Evolutionary conservation across 2,113 vertebrate genomes (phyloP), one percentile per base, ranked within the genome.

Genomic region (Platycercus adscitus): DNA sequence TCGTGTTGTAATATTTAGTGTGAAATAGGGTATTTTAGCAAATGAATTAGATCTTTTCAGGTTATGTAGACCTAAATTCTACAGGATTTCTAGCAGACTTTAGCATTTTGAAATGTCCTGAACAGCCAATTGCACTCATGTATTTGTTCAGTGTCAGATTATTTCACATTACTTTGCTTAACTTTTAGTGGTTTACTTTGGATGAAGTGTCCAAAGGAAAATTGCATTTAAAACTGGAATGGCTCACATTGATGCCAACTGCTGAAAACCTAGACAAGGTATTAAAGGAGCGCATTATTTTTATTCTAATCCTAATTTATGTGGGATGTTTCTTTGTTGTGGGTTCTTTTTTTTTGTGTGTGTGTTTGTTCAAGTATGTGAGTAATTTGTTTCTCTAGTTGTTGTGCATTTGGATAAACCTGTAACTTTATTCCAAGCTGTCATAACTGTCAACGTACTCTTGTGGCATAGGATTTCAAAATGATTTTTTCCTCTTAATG

Each of bases 211-310:
- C 97, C 24, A 96, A 97, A 56, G 99, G 99, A 88, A 99, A 99
- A 96, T 95, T 99, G 21, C 99, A 99, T 95, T 96, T 99, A 91
- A 99, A 98, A 83, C 97, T 99, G 68, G 99, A 99, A 96, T 99
- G 99, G 98, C 98, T 99, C 50, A 98, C 99, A 63, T 97, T 99
- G 92, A 96, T 98, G 96, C 80, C 99, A 50, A 97, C 97, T 8
- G 98, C 99, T 11, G 98, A 99, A 21, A 98, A 98, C 86, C 98
- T 99, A 14, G 98, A 99, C 89, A 96, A 99, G 99, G 99, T 99
- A 98, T 50, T 66, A 49, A 86, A 89, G 28, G 8, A 79, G 56
- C 28, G 28, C 6, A 4, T 76, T 43, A 17, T 25, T 55, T 73
- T 29, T 11, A 28, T 70, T 39, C 17, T 77, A 18, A 25, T 68